These are phyloP conservation scores for Erethizon dorsatum DNA, from an alignment of 2,797 vertebrate genomes.

Conservation along the genomic window DNA sequence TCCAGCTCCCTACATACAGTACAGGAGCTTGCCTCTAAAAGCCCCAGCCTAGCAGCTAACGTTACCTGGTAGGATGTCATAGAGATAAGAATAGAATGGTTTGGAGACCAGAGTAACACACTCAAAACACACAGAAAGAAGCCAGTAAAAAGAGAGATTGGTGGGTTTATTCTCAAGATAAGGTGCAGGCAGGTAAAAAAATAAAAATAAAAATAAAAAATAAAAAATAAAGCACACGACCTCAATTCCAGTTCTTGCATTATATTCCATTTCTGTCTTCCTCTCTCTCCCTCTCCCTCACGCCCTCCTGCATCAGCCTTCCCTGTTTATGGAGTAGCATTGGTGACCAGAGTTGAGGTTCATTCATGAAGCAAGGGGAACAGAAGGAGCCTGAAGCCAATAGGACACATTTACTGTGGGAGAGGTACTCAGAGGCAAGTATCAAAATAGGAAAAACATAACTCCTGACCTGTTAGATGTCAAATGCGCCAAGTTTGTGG, in stretches of 20 bases:
- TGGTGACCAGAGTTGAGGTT: neutral
- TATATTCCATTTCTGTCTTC: neutral
- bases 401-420: neutral
- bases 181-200: neutral
- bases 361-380: neutral
- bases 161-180: neutral
- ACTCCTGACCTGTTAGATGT: neutral
- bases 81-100: neutral
- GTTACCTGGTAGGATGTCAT: neutral
- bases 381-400: neutral
- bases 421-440: neutral
- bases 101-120: neutral
- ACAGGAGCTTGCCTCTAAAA: neutral
- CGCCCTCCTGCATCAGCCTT: neutral
- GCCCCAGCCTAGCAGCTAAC: neutral
- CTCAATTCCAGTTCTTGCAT: too few species aligned
- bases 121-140: slow-evolving; percentile 5
- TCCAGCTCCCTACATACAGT: too few species aligned
- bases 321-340: too few species aligned
- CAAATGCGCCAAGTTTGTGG: neutral
- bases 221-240: neutral
- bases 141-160: neutral
- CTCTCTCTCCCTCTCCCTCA: too few species aligned
- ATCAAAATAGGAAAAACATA: neutral
- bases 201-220: too few species aligned